Percentiles rank a stretch among this genome's conserved stretches.
Evolutionary conservation across 2,888 invertebrate species (phyloP).

Genomic region (Lepidochitona cinerea): DNA sequence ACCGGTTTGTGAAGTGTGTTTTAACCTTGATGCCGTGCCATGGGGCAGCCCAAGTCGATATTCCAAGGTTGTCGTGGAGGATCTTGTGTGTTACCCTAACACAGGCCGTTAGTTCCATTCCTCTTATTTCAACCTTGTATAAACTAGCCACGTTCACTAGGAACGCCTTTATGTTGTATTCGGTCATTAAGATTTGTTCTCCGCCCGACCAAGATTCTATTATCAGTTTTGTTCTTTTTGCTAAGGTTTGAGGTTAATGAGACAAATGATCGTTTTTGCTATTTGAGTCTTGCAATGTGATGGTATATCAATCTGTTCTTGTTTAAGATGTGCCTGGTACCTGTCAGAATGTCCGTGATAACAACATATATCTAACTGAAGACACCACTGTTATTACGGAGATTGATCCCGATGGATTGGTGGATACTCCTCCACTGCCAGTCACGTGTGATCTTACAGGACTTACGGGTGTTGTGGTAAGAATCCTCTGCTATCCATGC

Average conservation of each 20-base stretch:
- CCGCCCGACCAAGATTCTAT: too few species aligned
- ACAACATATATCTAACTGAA: background rate
- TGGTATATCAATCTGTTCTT: background rate
- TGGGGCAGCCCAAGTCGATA: conserved; percentile 4
- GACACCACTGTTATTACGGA: background rate
- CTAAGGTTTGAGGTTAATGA: too few species aligned
- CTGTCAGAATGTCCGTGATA: conserved; percentile 9
- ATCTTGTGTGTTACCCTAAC: background rate
- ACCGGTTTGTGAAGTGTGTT: conserved; percentile 33
- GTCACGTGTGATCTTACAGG: conserved; percentile 26
- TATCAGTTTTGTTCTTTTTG: too few species aligned
- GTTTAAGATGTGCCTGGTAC: background rate
- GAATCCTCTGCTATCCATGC: too few species aligned
- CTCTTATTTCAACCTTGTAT: too few species aligned
- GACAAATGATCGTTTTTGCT: too few species aligned
- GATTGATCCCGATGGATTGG: conserved; percentile 52
- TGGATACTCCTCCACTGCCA: conserved; percentile 15
- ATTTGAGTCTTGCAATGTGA: too few species aligned
- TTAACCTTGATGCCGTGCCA: background rate
- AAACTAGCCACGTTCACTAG: too few species aligned
- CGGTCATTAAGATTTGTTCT: too few species aligned
- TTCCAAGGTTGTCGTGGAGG: background rate
- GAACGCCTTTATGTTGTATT: too few species aligned
- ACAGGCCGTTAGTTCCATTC: conserved; percentile 2
- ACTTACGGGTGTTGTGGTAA: conserved; percentile 27